These are phyloP conservation scores for Corydoras maculifer DNA, from an alignment of 2,113 vertebrate genomes.

Conservation along the genomic window DNA sequence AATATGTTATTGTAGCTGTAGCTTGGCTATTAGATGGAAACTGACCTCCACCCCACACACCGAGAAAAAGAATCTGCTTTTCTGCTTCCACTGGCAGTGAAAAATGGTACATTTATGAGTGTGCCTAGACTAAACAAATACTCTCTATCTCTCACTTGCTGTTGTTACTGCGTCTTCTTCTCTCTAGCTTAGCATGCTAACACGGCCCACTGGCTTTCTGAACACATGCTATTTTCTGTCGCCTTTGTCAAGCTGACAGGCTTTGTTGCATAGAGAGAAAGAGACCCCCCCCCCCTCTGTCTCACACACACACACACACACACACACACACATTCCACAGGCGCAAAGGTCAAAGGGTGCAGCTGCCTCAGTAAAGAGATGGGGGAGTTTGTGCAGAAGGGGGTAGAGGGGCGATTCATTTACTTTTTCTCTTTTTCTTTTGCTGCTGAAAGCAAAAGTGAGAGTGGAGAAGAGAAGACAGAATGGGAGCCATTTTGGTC, in stretches of 20 bases:
- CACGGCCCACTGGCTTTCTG: slow-evolving; percentile 66
- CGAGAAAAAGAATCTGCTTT: slow-evolving; percentile 41
- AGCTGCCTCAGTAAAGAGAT: slow-evolving; percentile 67
- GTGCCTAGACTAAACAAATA: slow-evolving; percentile 63
- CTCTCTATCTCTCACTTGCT: slow-evolving; percentile 37
- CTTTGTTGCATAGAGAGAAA: slow-evolving; percentile 66
- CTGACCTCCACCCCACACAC: slow-evolving; percentile 7
- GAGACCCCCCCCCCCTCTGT: slow-evolving; percentile 40
- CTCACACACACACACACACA: slow-evolving; percentile 29
- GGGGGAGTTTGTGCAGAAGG: slow-evolving; percentile 38
- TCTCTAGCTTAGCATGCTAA: slow-evolving; percentile 58
- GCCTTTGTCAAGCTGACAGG: slow-evolving; percentile 68
- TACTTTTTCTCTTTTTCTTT: slow-evolving; percentile 53
- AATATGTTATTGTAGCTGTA: too few species aligned
- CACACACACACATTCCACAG: slow-evolving; percentile 63
- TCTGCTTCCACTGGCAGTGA: slow-evolving; percentile 59
- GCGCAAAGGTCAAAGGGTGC: slow-evolving; percentile 70
- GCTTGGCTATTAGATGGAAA: too few species aligned
- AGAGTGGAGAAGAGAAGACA: slow-evolving; percentile 23
- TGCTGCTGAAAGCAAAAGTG: slow-evolving; percentile 26
- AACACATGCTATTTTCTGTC: slow-evolving; percentile 66
- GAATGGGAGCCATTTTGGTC: slow-evolving; percentile 28
- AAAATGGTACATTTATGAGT: slow-evolving; percentile 58
- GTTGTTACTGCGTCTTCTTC: slow-evolving; percentile 18
- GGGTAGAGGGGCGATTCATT: slow-evolving; percentile 54